Evolutionary conservation across 2,797 vertebrate genomes (phyloP).

Genomic region (Hoplostethus mediterraneus): DNA sequence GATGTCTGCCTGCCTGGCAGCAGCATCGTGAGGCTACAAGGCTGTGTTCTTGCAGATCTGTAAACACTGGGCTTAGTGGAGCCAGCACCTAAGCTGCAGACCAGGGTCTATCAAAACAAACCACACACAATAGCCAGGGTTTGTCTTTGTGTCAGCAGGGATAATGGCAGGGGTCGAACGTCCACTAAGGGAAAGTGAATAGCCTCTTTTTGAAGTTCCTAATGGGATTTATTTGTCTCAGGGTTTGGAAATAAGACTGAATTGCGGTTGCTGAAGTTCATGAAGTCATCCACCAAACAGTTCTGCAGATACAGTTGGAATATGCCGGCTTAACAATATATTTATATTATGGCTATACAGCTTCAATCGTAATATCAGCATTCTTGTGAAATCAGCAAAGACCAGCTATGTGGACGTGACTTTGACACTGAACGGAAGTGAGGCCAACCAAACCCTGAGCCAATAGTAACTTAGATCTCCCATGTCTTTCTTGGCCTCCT

Average conservation of each 20-base stretch:
- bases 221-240: constrained; percentile 12
- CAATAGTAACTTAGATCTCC: constrained; percentile 44
- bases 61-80: constrained; percentile 74
- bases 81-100: constrained; percentile 63
- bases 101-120: constrained; percentile 74
- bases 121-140: constrained; percentile 40
- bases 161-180: constrained; percentile 49
- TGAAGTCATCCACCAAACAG: neutral
- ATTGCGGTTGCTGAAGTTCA: neutral
- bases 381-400: constrained; percentile 54
- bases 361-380: constrained; percentile 36
- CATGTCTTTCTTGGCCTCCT: constrained; percentile 59
- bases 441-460: constrained; percentile 29
- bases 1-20: constrained; percentile 43
- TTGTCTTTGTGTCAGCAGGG: constrained; percentile 49
- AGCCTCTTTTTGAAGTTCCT: constrained; percentile 50
- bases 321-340: neutral
- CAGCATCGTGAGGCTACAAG: constrained; percentile 56
- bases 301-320: constrained; percentile 6
- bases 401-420: constrained; percentile 69
- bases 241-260: neutral
- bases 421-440: constrained; percentile 53
- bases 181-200: neutral
- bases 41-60: constrained; percentile 66
- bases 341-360: constrained; percentile 43